Evolutionary conservation across 2,888 invertebrate species (phyloP).

Genomic region (Cheilosia soror): DNA sequence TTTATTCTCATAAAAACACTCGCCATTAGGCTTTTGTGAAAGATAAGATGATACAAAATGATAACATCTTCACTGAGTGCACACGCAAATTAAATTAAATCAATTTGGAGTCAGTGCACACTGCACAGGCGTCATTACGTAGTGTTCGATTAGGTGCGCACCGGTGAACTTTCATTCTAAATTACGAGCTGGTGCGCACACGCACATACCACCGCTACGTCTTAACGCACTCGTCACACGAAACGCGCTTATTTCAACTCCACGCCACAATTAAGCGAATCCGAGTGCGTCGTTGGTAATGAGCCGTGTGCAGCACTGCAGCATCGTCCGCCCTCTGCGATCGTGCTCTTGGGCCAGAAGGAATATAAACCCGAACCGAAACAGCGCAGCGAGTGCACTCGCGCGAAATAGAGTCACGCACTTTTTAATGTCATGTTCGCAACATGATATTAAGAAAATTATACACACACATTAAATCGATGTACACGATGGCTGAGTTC

Average conservation of each 20-base stretch:
- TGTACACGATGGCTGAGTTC: conserved; percentile 41
- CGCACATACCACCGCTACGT: conserved; percentile 32
- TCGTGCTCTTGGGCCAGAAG: not conserved
- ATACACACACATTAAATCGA: conserved; percentile 71
- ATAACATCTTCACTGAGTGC: conserved; percentile 25
- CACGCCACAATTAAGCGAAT: conserved; percentile 12
- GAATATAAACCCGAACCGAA: conserved; percentile 5
- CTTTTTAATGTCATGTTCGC: conserved; percentile 74
- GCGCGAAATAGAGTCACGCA: conserved; percentile 74
- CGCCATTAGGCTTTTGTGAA: not conserved
- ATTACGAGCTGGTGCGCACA: conserved; percentile 57
- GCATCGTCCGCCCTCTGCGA: not conserved
- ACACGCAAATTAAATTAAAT: conserved; percentile 60
- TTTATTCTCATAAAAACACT: conserved; percentile 11
- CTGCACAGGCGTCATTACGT: conserved; percentile 69
- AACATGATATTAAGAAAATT: conserved; percentile 74
- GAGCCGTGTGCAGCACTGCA: conserved; percentile 17
- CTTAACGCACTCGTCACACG: conserved; percentile 56
- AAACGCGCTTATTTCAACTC: conserved; percentile 37
- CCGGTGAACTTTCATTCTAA: conserved; percentile 45
- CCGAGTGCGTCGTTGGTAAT: conserved; percentile 50
- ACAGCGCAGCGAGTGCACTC: conserved; percentile 38
- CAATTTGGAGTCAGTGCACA: conserved; percentile 62
- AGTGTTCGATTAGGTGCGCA: conserved; percentile 71
- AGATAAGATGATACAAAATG: conserved; percentile 9